phyloP scores from a whole-genome alignment of 2,113 vertebrate species.

The Ariopsis seemanni region DNA sequence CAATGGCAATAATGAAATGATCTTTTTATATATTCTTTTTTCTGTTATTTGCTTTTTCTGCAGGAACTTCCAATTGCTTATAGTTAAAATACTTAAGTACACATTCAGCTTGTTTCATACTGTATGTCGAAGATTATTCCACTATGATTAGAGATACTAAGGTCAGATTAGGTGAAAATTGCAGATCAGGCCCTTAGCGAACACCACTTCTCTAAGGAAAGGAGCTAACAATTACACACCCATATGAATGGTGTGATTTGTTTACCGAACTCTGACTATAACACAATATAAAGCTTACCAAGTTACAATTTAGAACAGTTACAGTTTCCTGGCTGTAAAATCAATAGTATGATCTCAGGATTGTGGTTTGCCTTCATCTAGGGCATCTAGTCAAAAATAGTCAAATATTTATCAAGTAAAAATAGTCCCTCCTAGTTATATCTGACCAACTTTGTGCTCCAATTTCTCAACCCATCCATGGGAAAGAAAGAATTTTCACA shows the following conservation, averaged over 20 bases:
- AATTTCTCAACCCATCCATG: too few species aligned
- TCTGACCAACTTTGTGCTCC: too few species aligned
- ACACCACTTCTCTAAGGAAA: neutral
- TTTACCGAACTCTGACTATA: too few species aligned
- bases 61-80: neutral
- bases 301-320: too few species aligned
- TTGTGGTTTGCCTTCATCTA: too few species aligned
- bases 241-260: neutral
- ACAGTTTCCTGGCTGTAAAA: too few species aligned
- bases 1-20: neutral
- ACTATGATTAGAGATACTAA: neutral
- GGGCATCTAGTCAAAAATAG: too few species aligned
- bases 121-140: neutral
- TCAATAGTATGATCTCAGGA: too few species aligned
- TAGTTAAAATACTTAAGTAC: too few species aligned
- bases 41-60: neutral
- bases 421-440: too few species aligned
- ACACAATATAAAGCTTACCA: too few species aligned
- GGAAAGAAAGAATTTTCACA: neutral
- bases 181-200: neutral
- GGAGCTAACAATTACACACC: neutral
- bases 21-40: neutral
- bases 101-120: neutral
- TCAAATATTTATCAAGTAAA: too few species aligned
- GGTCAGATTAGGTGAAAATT: neutral